These are phyloP conservation scores for Gallinago media DNA, from an alignment of 2,113 vertebrate genomes.

Conservation along the genomic window DNA sequence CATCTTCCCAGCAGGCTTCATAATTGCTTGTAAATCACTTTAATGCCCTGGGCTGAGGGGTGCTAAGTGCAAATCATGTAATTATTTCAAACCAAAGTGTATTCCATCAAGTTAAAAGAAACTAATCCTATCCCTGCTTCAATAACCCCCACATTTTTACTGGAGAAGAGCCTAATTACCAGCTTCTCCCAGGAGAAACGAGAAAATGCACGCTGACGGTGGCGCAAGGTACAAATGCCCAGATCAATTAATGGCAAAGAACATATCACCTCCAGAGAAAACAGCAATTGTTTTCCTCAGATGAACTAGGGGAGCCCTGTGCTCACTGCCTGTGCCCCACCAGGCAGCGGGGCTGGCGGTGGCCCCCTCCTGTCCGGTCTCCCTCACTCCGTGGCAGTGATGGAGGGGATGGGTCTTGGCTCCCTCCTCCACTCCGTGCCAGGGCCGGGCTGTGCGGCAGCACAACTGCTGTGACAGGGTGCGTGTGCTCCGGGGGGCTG, in stretches of 20 bases:
- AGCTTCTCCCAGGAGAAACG: not conserved
- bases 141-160: not conserved
- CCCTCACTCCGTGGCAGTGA: not conserved
- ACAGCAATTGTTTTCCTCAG: not conserved
- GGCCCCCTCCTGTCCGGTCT: not conserved
- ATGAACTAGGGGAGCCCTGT: not conserved
- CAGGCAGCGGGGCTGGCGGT: not conserved
- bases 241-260: not conserved
- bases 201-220: rapidly evolving
- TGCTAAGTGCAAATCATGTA: constrained; percentile 5
- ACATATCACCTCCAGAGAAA: not conserved
- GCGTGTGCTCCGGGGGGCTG: rapidly evolving
- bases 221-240: not conserved
- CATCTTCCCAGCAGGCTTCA: not conserved
- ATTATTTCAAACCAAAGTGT: not conserved
- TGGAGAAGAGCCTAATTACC: not conserved
- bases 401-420: rapidly evolving
- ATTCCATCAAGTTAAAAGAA: constrained; percentile 15
- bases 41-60: not conserved
- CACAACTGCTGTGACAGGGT: not conserved
- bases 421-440: rapidly evolving
- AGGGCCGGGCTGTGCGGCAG: rapidly evolving
- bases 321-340: not conserved
- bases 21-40: constrained; percentile 13
- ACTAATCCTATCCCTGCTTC: not conserved